A percentile compares a stretch with the other conserved stretches of the same genome.
Conservation (phyloP, 2,113 vertebrate genomes). For the Sinocyclocheilus maitianheensis region DNA sequence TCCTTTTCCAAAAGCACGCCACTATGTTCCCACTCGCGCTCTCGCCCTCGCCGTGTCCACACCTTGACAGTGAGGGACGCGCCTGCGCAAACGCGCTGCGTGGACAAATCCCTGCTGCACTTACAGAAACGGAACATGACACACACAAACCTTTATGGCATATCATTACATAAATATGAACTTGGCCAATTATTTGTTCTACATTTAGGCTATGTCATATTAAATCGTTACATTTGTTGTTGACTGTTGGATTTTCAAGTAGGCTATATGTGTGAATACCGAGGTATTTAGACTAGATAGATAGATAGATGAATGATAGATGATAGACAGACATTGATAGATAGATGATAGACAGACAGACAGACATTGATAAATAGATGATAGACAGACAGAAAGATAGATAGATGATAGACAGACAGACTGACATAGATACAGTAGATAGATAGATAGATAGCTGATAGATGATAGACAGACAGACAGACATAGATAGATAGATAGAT, state of each 20-base stretch:
- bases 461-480: no score
- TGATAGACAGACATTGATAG: neutral
- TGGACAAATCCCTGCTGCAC: constrained; percentile 16
- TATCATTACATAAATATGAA: neutral
- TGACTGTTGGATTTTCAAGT: neutral
- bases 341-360: no score
- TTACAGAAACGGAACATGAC: neutral
- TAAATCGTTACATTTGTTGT: neutral
- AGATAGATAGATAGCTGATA: neutral
- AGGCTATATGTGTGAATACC: neutral
- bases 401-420: no score
- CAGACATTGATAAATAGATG: no score
- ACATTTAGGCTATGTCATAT: neutral
- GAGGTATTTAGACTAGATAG: no score
- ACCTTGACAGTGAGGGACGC: constrained; percentile 5
- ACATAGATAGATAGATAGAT: no score
- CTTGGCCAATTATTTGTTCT: neutral
- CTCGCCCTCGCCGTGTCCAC: neutral
- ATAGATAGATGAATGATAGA: neutral
- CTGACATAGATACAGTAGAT: no score
- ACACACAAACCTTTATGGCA: neutral
- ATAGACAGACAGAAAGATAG: no score
- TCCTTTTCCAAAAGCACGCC: constrained; percentile 27
- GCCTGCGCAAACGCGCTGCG: constrained; percentile 10
- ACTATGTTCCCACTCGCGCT: neutral